Evolutionary conservation across 2,113 vertebrate species (phyloP).

Genomic region (Equus przewalskii): DNA sequence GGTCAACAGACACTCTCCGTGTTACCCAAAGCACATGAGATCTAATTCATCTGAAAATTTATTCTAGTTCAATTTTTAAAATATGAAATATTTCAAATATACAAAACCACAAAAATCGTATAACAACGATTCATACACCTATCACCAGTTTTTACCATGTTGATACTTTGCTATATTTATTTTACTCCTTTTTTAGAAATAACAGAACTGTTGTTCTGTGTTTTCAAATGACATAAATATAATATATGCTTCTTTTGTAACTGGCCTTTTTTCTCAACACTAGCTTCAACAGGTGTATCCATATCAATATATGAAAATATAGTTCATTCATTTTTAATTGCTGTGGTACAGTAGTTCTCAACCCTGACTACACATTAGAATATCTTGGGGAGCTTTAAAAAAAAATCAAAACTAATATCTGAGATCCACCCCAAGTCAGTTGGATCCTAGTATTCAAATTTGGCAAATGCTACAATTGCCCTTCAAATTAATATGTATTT

Average conservation of each 20-base stretch:
- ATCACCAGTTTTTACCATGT: background rate
- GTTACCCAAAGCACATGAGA: background rate
- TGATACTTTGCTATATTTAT: background rate
- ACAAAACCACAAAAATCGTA: background rate
- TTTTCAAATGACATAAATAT: background rate
- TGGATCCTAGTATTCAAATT: background rate
- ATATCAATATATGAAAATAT: background rate
- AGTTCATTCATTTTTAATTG: background rate
- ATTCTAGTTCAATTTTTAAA: conserved; percentile 37
- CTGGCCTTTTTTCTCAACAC: background rate
- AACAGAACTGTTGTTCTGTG: background rate
- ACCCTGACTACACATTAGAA: background rate
- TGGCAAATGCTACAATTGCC: background rate
- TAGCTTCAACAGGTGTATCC: background rate
- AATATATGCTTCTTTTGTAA: background rate
- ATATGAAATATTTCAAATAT: background rate
- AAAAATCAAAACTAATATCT: background rate
- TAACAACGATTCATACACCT: background rate
- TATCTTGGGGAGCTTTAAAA: background rate
- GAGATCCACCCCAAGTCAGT: background rate
- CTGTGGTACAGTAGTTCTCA: background rate
- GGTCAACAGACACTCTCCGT: background rate
- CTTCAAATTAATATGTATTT: conserved; percentile 35
- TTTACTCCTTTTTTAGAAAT: conserved; percentile 20
- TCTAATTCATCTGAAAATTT: background rate